Evolutionary conservation across 2,797 vertebrate species (phyloP).

Genomic region (Heteromormyrus szaboi): DNA sequence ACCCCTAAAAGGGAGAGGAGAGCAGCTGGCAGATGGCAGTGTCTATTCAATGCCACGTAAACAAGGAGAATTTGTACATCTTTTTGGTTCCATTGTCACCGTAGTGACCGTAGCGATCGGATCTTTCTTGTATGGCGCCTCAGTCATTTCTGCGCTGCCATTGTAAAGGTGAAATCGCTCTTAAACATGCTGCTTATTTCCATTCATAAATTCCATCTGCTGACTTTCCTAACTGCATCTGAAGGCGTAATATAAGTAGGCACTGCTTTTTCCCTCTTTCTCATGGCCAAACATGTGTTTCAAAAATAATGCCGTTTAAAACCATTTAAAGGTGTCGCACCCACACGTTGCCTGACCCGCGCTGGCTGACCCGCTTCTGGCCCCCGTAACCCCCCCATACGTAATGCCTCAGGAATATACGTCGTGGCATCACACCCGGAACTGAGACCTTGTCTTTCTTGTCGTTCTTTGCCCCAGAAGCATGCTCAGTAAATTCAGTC

Average conservation of each 20-base stretch:
- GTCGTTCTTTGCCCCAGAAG: conserved; percentile 53
- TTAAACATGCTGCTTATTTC: not conserved
- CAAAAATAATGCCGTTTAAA: not conserved
- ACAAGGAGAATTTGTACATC: not conserved
- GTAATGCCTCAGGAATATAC: not conserved
- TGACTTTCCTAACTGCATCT: not conserved
- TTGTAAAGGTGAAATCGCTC: not conserved
- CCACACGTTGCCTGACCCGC: not conserved
- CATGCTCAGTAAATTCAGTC: conserved; percentile 55
- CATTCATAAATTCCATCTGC: not conserved
- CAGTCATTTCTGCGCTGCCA: not conserved
- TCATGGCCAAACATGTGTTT: not conserved
- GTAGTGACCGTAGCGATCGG: not conserved
- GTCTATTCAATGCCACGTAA: not conserved
- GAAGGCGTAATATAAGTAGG: not conserved
- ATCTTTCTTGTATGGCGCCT: not conserved
- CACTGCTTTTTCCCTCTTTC: not conserved
- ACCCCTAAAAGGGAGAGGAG: not conserved
- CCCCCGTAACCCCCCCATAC: not conserved
- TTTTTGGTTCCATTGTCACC: not conserved
- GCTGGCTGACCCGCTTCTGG: not conserved
- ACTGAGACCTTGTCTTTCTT: conserved; percentile 36
- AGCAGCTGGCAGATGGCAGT: not conserved
- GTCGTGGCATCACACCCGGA: not conserved
- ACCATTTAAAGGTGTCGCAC: not conserved